Base-by-base conservation (phyloP, 2,797 vertebrate species). In the Aeoliscus strigatus region DNA sequence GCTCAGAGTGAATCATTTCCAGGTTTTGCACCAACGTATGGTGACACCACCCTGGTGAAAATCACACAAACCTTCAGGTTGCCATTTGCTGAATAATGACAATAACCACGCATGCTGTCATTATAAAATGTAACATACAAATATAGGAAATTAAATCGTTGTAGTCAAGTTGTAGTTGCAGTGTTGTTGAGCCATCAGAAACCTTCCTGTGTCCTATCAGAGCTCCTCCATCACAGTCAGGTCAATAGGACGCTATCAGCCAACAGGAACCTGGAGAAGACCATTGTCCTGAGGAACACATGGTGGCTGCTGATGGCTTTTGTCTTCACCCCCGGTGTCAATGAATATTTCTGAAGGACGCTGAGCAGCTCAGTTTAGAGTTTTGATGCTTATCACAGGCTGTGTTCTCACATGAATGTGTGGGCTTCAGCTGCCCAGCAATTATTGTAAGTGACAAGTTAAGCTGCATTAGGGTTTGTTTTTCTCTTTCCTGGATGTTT, bases 201-300 rank as follows among this genome's bases (percentile, higher is more conserved):
- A n/a, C n/a, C 79, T 80, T 83, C 73, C 79, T 70, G 62, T 64
- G 56, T 56, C 70, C 83, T 81, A 82, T 88, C 77, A 74, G 59
- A 37, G 41, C n/a, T 52, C 55, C 51, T 55, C 59, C 64, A 51
- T 69, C 54, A 42, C 39, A 73, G 50, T 42, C 47, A 70, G 63
- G 46, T 67, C 54, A 73, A 70, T 55, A 54, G 46, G 61, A 49
- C 43, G 24, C 58, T 83, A 81, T 86, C 86, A 81, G 56, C 56
- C 60, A 76, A 82, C 75, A 78, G 75, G 79, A 81, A 80, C 73
- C 74, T 65, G 73, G 72, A 53, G 75, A 69, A 70, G 60, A 48
- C 61, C 44, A 75, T 83, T 86, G 80, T 83, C 60, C 51, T 23
- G 18, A 33, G 38, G 60, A 73, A 74, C 73, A 73, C 68, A 79